phyloP scores from a whole-genome alignment of 2,888 invertebrate species.

The Scrobipalpa atriplicella region DNA sequence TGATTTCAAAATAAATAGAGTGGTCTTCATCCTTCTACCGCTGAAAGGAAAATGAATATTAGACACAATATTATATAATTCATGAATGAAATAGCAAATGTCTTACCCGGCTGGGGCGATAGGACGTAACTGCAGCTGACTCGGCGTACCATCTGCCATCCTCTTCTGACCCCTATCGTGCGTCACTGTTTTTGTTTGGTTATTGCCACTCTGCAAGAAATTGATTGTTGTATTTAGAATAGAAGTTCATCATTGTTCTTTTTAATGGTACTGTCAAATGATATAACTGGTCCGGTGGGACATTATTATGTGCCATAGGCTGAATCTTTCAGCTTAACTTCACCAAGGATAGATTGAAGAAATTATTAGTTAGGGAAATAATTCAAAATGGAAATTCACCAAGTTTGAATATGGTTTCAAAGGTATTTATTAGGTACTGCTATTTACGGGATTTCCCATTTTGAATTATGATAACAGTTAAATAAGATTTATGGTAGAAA shows the following conservation, averaged over 20 bases:
- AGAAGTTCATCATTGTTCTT: too few species aligned
- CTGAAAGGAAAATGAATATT: slow-evolving; percentile 7
- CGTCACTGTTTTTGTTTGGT: slow-evolving; percentile 61
- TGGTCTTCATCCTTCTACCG: neutral
- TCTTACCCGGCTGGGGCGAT: slow-evolving; percentile 78
- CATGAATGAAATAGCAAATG: neutral
- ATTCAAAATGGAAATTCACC: neutral
- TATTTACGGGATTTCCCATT: neutral
- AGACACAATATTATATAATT: neutral
- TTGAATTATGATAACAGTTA: neutral
- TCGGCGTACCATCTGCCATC: slow-evolving; percentile 74
- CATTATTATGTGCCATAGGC: too few species aligned
- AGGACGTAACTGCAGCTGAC: slow-evolving; percentile 70
- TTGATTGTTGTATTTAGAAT: too few species aligned
- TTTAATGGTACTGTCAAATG: too few species aligned
- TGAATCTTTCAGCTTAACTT: too few species aligned
- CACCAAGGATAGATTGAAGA: too few species aligned
- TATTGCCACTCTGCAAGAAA: slow-evolving; percentile 60
- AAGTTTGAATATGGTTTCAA: neutral
- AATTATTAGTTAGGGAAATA: too few species aligned
- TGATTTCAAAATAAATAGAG: neutral
- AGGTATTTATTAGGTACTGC: too few species aligned
- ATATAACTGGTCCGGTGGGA: too few species aligned
- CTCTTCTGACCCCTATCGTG: slow-evolving; percentile 75
- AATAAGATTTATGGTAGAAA: too few species aligned